Base-by-base conservation (phyloP, 2,113 vertebrate genomes). In the Seriola aureovittata region DNA sequence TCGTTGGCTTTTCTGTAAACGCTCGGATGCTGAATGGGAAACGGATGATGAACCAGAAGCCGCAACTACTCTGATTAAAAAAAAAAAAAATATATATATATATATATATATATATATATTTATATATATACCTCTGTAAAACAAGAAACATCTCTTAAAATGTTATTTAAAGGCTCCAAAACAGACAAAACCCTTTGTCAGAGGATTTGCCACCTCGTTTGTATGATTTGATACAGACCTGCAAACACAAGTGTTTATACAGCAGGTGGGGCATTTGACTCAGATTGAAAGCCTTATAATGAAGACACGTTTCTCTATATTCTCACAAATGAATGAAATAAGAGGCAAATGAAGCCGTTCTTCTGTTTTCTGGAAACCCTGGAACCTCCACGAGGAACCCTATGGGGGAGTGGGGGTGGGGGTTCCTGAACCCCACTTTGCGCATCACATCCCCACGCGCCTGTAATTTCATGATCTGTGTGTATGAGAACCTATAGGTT, bases 401-500 rank as follows among this genome's bases (percentile, higher is more conserved):
- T 8, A 3, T 7, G 0, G 0, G 14, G 14, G 29, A 29, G 29
- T 29, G 29, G 29, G 29, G 29, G 29, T 29, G 29, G 75, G 48
- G 11, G 7, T 44, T 32, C 55, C 63, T 25, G 62, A 40, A 48
- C 50, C 70, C 14, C 68, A 59, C 58, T 59, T 62, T 68, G 17
- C 7, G 23, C 64, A 80, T 42, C 23, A 38, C 78, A 75, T 63
- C 77, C 71, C 52, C 36, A 54, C 52, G 25, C 71, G 40, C 44
- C 72, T 65, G 69, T 59, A 58, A 70, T 68, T 55, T 46, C 71
- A 46, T 12, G 54, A 23, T 76, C 65, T 48, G 38, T 19, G 78
- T 3, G 50, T 75, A 34, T 74, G 86, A 62, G 70, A 75, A 63
- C 3, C 80, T 89, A 80, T 86, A 89, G 81, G 52, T 76, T 71